A percentile compares a stretch with the other conserved stretches of the same genome.
phyloP scores from a whole-genome alignment of 2,888 invertebrate species.

The Heterodera filipjevi region DNA sequence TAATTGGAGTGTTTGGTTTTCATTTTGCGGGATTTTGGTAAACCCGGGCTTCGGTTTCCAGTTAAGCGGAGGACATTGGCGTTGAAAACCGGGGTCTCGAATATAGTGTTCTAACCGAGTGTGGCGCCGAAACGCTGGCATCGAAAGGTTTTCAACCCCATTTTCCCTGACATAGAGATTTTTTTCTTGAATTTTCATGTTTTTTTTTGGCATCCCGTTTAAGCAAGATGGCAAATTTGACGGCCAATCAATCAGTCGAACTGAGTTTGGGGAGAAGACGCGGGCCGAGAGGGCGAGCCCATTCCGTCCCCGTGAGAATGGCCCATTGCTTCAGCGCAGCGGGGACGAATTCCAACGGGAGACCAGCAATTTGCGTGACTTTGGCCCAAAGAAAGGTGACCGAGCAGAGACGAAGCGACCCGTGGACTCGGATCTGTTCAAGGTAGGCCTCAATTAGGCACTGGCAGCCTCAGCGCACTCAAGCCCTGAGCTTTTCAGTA shows the following conservation, averaged over 20 bases:
- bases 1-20: no score
- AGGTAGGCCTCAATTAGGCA: slow-evolving; percentile 37
- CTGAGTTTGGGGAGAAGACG: slow-evolving; percentile 36
- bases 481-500: slow-evolving; percentile 27
- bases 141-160: no score
- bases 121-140: no score
- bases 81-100: no score
- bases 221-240: slow-evolving; percentile 29
- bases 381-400: slow-evolving; percentile 19
- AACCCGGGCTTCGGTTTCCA: no score
- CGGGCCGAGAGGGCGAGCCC: slow-evolving; percentile 36
- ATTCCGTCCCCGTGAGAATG: slow-evolving; percentile 8
- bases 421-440: slow-evolving; percentile 43
- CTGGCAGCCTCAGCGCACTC: not conserved
- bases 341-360: slow-evolving; percentile 19
- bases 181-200: no score
- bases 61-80: no score
- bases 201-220: not conserved
- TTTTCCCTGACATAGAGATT: no score
- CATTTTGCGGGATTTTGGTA: no score
- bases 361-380: slow-evolving; percentile 33
- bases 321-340: not conserved
- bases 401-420: slow-evolving; percentile 40
- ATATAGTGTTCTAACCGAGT: no score
- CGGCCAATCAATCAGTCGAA: slow-evolving; percentile 28